phyloP scores from a whole-genome alignment of 2,113 vertebrate genomes.

The Tetrao urogallus region DNA sequence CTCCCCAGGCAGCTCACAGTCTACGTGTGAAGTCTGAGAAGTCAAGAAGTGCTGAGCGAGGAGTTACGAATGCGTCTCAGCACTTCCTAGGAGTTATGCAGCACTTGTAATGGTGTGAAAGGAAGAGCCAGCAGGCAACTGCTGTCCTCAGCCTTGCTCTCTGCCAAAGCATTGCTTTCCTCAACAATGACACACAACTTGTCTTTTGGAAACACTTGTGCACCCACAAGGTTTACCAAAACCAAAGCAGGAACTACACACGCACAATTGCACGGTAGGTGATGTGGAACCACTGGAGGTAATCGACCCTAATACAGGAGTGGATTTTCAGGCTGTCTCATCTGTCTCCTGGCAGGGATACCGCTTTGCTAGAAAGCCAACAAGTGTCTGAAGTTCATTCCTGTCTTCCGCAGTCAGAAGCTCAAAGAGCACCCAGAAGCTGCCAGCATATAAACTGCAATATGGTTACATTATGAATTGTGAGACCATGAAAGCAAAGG shows the following conservation, averaged over 20 bases:
- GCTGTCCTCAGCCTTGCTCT: background rate
- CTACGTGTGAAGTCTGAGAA: background rate
- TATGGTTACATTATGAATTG: background rate
- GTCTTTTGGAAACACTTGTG: background rate
- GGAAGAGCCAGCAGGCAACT: background rate
- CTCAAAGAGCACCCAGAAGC: background rate
- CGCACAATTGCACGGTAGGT: background rate
- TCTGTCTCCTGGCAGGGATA: background rate
- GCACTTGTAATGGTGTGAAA: background rate
- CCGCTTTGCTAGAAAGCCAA: background rate
- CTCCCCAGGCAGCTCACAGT: background rate
- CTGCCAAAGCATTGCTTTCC: background rate
- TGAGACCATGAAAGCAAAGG: background rate
- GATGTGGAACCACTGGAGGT: background rate
- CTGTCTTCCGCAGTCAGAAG: background rate
- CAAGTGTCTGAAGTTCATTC: background rate
- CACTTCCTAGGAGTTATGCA: fast-evolving
- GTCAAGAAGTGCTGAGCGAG: background rate
- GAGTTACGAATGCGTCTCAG: background rate
- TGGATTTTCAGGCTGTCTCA: background rate
- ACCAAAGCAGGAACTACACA: background rate
- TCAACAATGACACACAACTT: fast-evolving
- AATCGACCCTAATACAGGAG: background rate
- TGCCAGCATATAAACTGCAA: background rate
- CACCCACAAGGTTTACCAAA: background rate